Base-by-base conservation (phyloP, 2,797 vertebrate genomes). In the Malurus splendens region DNA sequence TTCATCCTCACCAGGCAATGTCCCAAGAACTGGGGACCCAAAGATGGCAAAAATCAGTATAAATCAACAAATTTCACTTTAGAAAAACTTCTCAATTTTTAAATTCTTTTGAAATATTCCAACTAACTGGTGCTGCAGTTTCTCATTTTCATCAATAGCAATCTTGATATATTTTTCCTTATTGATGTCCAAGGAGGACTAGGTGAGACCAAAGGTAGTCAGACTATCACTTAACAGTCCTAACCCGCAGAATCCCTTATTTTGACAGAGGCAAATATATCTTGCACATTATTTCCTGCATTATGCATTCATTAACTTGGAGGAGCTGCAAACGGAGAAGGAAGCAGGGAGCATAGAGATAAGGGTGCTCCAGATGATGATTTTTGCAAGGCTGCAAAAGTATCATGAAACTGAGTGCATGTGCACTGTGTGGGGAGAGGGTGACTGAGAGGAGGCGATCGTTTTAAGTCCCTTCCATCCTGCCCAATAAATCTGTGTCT, bases 401-500 rank as follows among this genome's bases (percentile, higher is more conserved):
- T 27, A 52, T n/a, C 44, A 32, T 32, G 67, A 66, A 93, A 62
- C 55, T 92, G 36, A 7, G 41, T 1, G 38, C 93, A 86, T 0
- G 0, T 79, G 80, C 62, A 51, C 56, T 56, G n/a, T 67, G 56
- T 60, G 27, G 28, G 77, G 87, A 90, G 80, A 60, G 62, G 80
- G 33, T 76, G 89, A 88, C 42, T 25, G 64, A 89, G 71, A 56
- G 60, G 42, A 86, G 74, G 91, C 0, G 0, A 90, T 66, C 90
- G 57, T 66, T 86, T 50, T 70, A 86, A 86, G 80, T 90, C 71
- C 60, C 45, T 83, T 92, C 74, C 64, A 91, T 94, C 91, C 93
- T 93, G 87, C 80, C 50, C 51, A 84, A 95, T 94, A 94, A 94
- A 92, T 95, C 81, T 90, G 56, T 70, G 62, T 76, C 71, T 90